Evolutionary conservation across 2,888 invertebrate species (phyloP).

Genomic region (Marasmarcha lunaedactyla): DNA sequence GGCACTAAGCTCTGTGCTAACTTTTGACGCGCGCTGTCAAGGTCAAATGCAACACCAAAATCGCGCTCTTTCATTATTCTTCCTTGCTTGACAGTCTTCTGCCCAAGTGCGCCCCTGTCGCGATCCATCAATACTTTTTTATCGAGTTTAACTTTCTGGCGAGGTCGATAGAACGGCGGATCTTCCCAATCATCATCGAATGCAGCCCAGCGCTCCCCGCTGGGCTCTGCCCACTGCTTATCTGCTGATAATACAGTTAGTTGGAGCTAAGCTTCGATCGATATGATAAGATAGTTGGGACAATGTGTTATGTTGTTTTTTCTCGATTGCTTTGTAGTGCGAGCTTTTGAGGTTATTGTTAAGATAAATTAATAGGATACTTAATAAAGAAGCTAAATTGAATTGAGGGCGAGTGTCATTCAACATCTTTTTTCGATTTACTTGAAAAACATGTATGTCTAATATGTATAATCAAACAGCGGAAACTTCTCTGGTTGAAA

Average conservation of each 20-base stretch:
- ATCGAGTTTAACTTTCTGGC: no score
- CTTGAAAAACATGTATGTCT: no score
- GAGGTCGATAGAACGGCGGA: no score
- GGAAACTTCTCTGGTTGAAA: no score
- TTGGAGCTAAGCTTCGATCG: conserved; percentile 48
- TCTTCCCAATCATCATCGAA: conserved; percentile 20
- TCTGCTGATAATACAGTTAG: conserved; percentile 60
- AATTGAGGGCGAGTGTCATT: no score
- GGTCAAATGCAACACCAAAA: background rate
- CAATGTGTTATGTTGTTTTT: conserved; percentile 14
- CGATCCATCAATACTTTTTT: no score
- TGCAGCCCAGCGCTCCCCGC: conserved; percentile 34
- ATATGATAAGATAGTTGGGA: conserved; percentile 14
- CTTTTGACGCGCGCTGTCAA: background rate
- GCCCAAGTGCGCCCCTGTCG: no score
- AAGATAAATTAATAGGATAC: no score
- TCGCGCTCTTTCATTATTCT: background rate
- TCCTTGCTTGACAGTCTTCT: no score
- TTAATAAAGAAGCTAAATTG: no score
- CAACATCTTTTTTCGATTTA: no score
- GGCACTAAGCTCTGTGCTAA: background rate
- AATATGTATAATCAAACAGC: no score
- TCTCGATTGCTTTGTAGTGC: conserved; percentile 11
- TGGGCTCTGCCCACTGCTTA: conserved; percentile 47
- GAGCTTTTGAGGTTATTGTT: conserved; percentile 4